Evolutionary conservation across 1,140 invertebrate genomes (phyloP), one percentile per base, ranked within the genome.

Genomic region (Pseudomyrmex dendroicus): DNA sequence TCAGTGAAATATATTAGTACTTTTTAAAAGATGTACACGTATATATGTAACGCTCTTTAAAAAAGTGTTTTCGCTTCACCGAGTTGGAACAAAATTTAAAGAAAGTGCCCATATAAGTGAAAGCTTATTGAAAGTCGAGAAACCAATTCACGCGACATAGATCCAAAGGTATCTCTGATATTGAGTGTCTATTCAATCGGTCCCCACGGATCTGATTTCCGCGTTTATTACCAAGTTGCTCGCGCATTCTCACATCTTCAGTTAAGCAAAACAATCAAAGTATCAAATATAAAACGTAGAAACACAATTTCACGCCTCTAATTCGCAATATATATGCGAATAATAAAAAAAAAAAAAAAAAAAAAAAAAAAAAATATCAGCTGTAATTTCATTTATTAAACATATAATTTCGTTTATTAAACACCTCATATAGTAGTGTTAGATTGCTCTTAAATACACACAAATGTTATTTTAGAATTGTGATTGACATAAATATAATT

Each of bases 111-210:
- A 54, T 80, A 72, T 72, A 80, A 56, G 22, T 72, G 66, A 59
- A n/a, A 72, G 54, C 66, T 66, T 59, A 80, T 80, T 72, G 66
- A 80, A 80, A 72, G 76, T 80, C 66, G 76, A 35, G 76, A 80
- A 80, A 72, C 66, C 66, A 80, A 80, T 80, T 59, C 66, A 25
- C 57, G 66, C 66, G 66, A 78, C 76, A 59, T 80, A 48, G 76
- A 80, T 80, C 54, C 76, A 80, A 48, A 80, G 76, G 52, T 80
- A 80, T 46, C 66, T 70, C 76, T 80, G 66, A 57, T 80, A 80
- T 80, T 80, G 76, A 72, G 54, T 72, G 72, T 80, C 76, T 72
- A 59, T 80, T 80, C 76, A 59, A 80, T 80, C 66, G 76, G 76
- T 80, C 76, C 54, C 76, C 44, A 25, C 20, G 66, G 76, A 80